phyloP scores from a whole-genome alignment of 2,113 vertebrate genomes.

The Genyomyrus donnyi region DNA sequence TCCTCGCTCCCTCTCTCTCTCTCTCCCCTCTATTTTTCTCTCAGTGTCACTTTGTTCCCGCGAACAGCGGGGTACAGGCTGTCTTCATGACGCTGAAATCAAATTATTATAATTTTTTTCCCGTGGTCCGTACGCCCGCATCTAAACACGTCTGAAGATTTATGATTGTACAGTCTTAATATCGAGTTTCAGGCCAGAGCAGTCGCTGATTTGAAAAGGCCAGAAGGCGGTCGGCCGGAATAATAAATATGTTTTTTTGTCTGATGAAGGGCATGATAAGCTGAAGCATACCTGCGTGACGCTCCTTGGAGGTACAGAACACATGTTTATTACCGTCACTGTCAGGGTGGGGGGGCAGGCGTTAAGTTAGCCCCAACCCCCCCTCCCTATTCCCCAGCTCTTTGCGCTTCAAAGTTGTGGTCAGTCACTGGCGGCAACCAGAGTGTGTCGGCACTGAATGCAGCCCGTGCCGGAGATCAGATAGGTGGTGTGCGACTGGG shows the following conservation, averaged over 20 bases:
- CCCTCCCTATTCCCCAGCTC: no score
- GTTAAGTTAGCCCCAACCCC: not conserved
- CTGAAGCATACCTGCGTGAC: not conserved
- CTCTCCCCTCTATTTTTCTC: conserved; percentile 19
- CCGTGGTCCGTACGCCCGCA: conserved; percentile 12
- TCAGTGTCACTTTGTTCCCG: conserved; percentile 20
- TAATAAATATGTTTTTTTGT: not conserved
- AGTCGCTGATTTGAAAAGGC: not conserved
- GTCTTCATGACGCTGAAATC: conserved; percentile 25
- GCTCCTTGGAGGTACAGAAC: not conserved
- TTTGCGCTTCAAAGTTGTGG: not conserved
- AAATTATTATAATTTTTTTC: conserved; percentile 19
- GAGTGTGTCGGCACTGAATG: not conserved
- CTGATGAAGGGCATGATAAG: not conserved
- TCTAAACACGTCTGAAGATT: conserved; percentile 28
- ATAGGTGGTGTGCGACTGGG: conserved; percentile 29
- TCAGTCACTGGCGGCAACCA: not conserved
- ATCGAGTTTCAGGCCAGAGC: conserved; percentile 10
- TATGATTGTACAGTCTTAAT: conserved; percentile 7
- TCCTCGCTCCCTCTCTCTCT: conserved; percentile 24
- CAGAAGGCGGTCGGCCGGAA: not conserved
- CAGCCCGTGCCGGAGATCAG: conserved; percentile 29
- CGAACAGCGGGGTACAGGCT: conserved; percentile 23
- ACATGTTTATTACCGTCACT: not conserved
- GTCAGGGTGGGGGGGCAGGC: not conserved